Evolutionary conservation across 2,113 vertebrate genomes (phyloP), one percentile per base, ranked within the genome.

Genomic region (Hoplias malabaricus): DNA sequence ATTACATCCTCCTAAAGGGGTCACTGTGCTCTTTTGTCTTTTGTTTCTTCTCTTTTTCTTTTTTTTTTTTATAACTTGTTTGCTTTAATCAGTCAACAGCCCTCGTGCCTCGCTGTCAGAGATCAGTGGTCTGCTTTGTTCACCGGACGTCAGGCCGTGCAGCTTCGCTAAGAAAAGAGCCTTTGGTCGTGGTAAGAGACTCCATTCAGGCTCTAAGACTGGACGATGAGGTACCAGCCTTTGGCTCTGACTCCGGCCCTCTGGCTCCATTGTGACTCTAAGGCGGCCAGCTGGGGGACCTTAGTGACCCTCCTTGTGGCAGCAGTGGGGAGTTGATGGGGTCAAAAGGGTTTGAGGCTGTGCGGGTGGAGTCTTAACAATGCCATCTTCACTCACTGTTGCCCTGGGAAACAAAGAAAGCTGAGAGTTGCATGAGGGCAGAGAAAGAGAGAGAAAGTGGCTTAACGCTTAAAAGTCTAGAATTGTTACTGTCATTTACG

Each of bases 101-200:
- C 62, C 36, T 29, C 56, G 34, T n/a, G 27, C n/a, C 34, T 66
- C 38, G 2, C 61, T 59, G 69, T 73, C 77, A 66, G 70, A 67
- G 61, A 68, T 73, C 77, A 66, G 69, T 66, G 77, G 34, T 46
- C 61, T 72, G 59, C 61, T 67, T 73, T 79, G 77, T 79, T 11
- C 43, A 53, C 21, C 5, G 27, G 56, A 48, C 53, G 36, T 67
- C 62, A 79, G 48, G 63, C 8, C 27, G 57, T 40, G 50, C 65
- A 68, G 63, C 63, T 42, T 42, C 59, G 63, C 71, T 73, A 50
- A 74, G 71, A 68, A 68, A 80, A 69, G 31, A 74, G 53, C 31
- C 34, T 73, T 80, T 74, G 71, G 63, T 50, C 74, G 31, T 14
- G 31, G 50, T 74, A 29, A 74, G 78, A 80, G 71, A 31, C 54